Base-by-base conservation (phyloP, 2,888 invertebrate genomes). In the Incurvaria masculella region DNA sequence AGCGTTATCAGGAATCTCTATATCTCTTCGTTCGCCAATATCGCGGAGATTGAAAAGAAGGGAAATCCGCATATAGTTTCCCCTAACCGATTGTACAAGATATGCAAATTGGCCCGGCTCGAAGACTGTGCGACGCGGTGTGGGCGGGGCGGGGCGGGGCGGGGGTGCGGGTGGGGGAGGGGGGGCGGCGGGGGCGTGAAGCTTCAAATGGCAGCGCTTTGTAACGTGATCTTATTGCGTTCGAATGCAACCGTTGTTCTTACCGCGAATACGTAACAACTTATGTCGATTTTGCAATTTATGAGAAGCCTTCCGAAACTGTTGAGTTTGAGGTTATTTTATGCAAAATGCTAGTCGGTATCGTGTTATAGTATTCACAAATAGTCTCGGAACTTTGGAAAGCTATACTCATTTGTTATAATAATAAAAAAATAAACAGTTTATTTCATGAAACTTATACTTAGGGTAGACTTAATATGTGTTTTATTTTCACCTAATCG, bases 211-310 rank as follows among this genome's bases (percentile, higher is more conserved):
- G 47, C 45, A 46, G 42, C 52, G 53, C 69, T 72, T 73, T 74
- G 76, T 68, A 70, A 72, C 70, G 69, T 68, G 73, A 78, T 78
- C 72, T 70, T 70, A 76, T 79, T 76, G 76, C 74, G 70, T 66
- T 64, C 53, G 64, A 51, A 46, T 40, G 49, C 45, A 44, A 49
- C 45, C 51, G 50, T 47, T 55, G 53, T 54, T 55, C 51, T 53
- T 48, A 51, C 53, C 51, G 63, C 66, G 74, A 70, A 74, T 74
- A 69, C 70, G 62, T 67, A 73, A 73, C 72, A 63, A 66, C 64
- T 68, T 66, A 69, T 64, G 71, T 72, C 75, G 74, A 74, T 73
- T 73, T 70, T 68, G 68, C 69, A 73, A 72, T 74, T 75, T 75
- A 75, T 76, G 73, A 74, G 70, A 65, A 70, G 21, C 45, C 38